These are phyloP conservation scores for Heterodera schachtii DNA, from an alignment of 1,140 invertebrate species.

Conservation along the genomic window DNA sequence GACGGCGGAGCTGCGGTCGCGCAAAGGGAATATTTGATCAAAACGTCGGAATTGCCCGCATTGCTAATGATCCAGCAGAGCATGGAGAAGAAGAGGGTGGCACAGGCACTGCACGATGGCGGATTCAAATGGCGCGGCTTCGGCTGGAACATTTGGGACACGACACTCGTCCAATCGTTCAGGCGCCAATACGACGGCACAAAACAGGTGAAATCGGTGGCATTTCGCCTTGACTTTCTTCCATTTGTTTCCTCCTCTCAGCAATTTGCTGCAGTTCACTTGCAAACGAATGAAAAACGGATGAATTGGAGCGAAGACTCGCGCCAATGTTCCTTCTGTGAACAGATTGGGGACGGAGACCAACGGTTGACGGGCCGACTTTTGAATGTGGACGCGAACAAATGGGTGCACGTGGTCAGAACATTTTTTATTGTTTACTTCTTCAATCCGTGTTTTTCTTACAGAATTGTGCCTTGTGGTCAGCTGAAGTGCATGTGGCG, in stretches of 20 bases:
- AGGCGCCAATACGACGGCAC: constrained; percentile 40
- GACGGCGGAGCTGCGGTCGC: not conserved
- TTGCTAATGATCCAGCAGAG: constrained; percentile 16
- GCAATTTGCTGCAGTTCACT: constrained; percentile 79
- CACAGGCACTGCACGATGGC: constrained; percentile 27
- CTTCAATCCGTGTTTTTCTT: too few species aligned
- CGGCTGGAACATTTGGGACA: constrained; percentile 72
- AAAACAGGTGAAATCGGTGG: not conserved
- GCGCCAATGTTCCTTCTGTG: constrained; percentile 88
- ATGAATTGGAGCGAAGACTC: constrained; percentile 75
- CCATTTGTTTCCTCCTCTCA: too few species aligned
- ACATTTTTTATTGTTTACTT: too few species aligned
- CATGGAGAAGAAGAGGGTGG: constrained; percentile 23
- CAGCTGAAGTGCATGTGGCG: constrained; percentile 93
- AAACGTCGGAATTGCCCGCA: constrained; percentile 68
- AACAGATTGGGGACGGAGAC: constrained; percentile 84
- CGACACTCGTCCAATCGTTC: constrained; percentile 53
- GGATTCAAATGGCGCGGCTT: constrained; percentile 71
- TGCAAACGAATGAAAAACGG: constrained; percentile 55
- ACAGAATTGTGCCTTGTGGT: constrained; percentile 95
- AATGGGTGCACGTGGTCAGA: constrained; percentile 93
- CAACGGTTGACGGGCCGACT: constrained; percentile 84
- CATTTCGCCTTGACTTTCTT: too few species aligned
- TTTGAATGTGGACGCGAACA: constrained; percentile 92
- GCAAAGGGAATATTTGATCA: constrained; percentile 21